Percentiles rank a stretch among this genome's conserved stretches.
phyloP scores from a whole-genome alignment of 1,140 invertebrate genomes.

The Epicauta chinensis region DNA sequence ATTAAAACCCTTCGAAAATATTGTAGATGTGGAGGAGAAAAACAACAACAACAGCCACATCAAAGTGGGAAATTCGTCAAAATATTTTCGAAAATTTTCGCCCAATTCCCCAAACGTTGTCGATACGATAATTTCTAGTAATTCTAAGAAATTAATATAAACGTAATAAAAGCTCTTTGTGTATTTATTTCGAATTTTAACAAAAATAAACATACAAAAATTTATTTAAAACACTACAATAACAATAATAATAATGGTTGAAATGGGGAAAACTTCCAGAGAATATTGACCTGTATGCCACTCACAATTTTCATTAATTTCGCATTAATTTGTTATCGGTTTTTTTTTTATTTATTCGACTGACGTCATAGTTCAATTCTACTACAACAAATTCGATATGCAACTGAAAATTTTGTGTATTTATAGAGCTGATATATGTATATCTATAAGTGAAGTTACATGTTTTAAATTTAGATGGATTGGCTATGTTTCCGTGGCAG shows the following conservation, averaged over 20 bases:
- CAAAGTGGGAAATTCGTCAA: slow-evolving; percentile 4
- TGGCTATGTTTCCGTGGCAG: slow-evolving; percentile 14
- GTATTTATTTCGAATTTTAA: too few relatives aligned
- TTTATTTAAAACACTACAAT: too few relatives aligned
- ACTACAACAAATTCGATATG: slow-evolving; percentile 17
- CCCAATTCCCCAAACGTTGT: too few relatives aligned
- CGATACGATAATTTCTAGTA: too few relatives aligned
- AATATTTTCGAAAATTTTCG: too few relatives aligned
- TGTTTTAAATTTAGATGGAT: slow-evolving; percentile 14
- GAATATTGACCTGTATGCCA: background rate
- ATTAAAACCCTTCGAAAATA: background rate
- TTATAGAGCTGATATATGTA: slow-evolving; percentile 20
- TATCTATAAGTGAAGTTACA: slow-evolving; percentile 9
- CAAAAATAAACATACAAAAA: too few relatives aligned
- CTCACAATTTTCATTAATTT: too few relatives aligned
- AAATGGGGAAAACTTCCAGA: too few relatives aligned
- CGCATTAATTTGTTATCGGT: too few relatives aligned
- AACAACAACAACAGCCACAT: slow-evolving; percentile 1
- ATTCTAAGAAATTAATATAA: too few relatives aligned
- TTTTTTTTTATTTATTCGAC: slow-evolving; percentile 9
- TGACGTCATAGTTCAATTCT: slow-evolving; percentile 14
- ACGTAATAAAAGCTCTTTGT: too few relatives aligned
- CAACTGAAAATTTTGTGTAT: slow-evolving; percentile 18
- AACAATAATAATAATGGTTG: too few relatives aligned
- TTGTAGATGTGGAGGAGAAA: background rate